phyloP scores from a whole-genome alignment of 2,888 invertebrate genomes.

The Drosophila mimetica region DNA sequence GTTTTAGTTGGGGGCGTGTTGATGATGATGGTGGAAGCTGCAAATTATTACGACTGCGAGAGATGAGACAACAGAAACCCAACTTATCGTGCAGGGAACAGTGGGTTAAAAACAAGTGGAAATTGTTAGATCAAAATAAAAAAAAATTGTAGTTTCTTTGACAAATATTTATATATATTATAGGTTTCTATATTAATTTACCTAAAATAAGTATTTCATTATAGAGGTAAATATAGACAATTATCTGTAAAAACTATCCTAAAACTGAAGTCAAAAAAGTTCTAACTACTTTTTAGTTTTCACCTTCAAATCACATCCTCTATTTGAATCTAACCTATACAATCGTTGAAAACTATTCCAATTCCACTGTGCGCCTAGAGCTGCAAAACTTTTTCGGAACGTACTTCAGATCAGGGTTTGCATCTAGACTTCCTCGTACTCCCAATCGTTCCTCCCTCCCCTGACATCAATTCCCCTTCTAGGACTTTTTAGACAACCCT shows the following conservation, averaged over 20 bases:
- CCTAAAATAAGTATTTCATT: too few species aligned
- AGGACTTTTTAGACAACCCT: conserved; percentile 63
- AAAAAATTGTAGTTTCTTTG: too few species aligned
- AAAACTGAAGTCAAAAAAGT: too few species aligned
- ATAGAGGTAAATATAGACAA: too few species aligned
- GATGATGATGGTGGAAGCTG: conserved; percentile 72
- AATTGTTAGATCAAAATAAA: too few species aligned
- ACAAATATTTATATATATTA: too few species aligned
- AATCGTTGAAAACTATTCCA: not conserved
- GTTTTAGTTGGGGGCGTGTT: conserved; percentile 65
- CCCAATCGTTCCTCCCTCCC: conserved; percentile 14
- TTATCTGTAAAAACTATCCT: too few species aligned
- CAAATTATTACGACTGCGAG: conserved; percentile 64
- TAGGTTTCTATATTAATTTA: too few species aligned
- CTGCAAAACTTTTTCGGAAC: conserved; percentile 5
- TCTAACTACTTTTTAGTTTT: not conserved
- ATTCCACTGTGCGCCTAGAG: conserved; percentile 12
- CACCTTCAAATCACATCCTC: not conserved
- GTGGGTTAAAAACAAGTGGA: not conserved
- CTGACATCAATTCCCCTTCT: conserved; percentile 26
- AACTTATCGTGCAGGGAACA: conserved; percentile 15
- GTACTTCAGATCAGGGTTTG: conserved; percentile 15
- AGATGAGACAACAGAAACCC: conserved; percentile 17
- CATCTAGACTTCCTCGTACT: conserved; percentile 6
- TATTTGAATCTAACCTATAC: too few species aligned